These are phyloP conservation scores for Heteromormyrus szaboi DNA, from an alignment of 2,797 vertebrate species.

Conservation along the genomic window DNA sequence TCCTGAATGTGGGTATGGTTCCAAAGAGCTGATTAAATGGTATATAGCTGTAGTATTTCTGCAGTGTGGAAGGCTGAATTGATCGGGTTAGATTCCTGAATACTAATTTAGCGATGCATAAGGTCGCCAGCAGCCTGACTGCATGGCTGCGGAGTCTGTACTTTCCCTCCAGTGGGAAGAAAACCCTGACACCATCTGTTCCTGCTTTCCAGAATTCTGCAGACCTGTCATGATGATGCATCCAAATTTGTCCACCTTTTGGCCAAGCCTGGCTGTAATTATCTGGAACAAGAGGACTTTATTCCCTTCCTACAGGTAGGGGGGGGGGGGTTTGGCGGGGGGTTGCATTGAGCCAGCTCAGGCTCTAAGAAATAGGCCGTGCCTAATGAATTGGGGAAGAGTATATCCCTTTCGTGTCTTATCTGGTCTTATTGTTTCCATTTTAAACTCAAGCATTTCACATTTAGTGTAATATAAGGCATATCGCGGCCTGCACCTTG, in stretches of 20 bases:
- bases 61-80: conserved; percentile 32
- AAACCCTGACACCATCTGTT: conserved; percentile 62
- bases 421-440: neutral
- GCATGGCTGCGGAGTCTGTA: conserved; percentile 30
- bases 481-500: neutral
- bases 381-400: neutral
- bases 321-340: neutral
- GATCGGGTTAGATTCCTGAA: conserved; percentile 39
- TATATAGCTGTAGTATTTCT: conserved; percentile 36
- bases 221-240: conserved; percentile 87
- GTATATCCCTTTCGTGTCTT: neutral
- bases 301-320: conserved; percentile 93
- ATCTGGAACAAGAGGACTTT: conserved; percentile 95
- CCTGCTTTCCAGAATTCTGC: conserved; percentile 73
- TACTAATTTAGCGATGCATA: conserved; percentile 56
- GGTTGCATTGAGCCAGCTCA: neutral
- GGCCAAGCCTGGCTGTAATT: conserved; percentile 81
- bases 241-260: conserved; percentile 89
- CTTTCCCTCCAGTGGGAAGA: conserved; percentile 25
- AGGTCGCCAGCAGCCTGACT: conserved; percentile 29
- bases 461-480: neutral
- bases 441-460: neutral
- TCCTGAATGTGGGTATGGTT: conserved; percentile 41
- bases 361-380: neutral
- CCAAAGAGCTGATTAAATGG: conserved; percentile 18